A percentile compares a stretch with the other conserved stretches of the same genome.
phyloP scores from a whole-genome alignment of 2,888 invertebrate species.

The Morpho achilles region DNA sequence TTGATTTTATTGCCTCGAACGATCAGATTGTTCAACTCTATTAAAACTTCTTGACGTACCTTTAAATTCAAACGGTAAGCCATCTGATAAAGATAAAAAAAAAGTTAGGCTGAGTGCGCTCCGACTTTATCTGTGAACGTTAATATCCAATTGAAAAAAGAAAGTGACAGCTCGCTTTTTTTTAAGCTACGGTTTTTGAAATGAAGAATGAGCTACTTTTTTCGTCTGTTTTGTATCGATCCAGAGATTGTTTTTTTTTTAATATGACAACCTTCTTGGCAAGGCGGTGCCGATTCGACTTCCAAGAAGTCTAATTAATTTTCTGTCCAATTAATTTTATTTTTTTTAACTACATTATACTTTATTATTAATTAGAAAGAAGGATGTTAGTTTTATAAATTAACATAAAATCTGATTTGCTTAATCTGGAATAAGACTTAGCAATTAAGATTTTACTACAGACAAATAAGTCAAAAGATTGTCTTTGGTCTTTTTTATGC shows the following conservation, averaged over 20 bases:
- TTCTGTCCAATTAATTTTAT: too few species aligned
- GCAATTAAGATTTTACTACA: too few species aligned
- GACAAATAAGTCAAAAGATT: too few species aligned
- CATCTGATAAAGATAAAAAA: conserved; percentile 69
- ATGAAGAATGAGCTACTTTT: conserved; percentile 11
- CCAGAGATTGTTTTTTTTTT: neutral
- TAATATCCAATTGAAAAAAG: conserved; percentile 76
- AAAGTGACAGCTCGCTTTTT: conserved; percentile 54
- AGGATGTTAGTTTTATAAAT: too few species aligned
- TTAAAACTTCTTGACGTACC: conserved; percentile 75
- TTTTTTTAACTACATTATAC: too few species aligned
- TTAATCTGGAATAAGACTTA: too few species aligned
- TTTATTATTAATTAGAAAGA: too few species aligned
- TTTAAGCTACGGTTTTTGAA: conserved; percentile 25
- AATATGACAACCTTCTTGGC: too few species aligned
- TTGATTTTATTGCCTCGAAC: conserved; percentile 55
- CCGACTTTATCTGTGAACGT: conserved; percentile 72
- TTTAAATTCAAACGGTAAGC: conserved; percentile 76
- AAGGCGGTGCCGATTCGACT: too few species aligned
- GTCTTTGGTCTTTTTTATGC: too few species aligned
- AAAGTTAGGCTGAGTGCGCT: conserved; percentile 45
- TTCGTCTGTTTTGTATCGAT: conserved; percentile 2
- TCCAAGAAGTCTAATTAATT: too few species aligned
- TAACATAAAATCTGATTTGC: too few species aligned
- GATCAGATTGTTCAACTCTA: conserved; percentile 72